Evolutionary conservation across 2,797 vertebrate species (phyloP).

Genomic region (Phoebastria nigripes): DNA sequence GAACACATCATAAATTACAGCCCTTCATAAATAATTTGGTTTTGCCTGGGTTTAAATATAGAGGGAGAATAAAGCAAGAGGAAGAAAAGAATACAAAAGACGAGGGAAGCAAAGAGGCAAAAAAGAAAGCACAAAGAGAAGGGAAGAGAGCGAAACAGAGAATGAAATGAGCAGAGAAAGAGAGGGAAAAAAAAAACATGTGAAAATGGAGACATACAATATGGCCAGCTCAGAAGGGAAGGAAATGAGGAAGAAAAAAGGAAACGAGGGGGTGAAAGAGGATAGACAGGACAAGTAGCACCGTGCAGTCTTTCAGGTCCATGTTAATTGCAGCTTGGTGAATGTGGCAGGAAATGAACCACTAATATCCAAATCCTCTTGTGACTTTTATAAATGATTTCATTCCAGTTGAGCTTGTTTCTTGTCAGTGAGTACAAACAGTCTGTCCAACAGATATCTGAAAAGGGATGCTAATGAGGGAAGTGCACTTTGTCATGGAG

Average conservation of each 20-base stretch:
- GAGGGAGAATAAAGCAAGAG: background rate
- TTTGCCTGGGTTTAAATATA: constrained; percentile 59
- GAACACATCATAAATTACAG: constrained; percentile 72
- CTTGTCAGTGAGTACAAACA: background rate
- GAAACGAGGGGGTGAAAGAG: background rate
- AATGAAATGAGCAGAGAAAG: background rate
- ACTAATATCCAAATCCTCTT: background rate
- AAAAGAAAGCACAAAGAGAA: background rate
- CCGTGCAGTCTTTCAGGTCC: background rate
- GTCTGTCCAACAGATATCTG: background rate
- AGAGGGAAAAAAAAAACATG: background rate
- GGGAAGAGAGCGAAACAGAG: background rate
- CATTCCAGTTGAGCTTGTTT: background rate
- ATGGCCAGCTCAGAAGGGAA: background rate
- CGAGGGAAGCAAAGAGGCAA: background rate
- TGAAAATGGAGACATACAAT: background rate
- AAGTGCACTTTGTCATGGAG: background rate
- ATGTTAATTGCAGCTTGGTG: background rate
- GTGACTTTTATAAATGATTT: background rate
- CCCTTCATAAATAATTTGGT: constrained; percentile 76
- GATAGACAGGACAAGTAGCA: background rate
- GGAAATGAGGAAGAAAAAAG: constrained; percentile 9
- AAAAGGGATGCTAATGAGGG: background rate
- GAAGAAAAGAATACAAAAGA: background rate
- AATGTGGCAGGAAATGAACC: background rate